phyloP scores from a whole-genome alignment of 1,140 invertebrate species.

The Caligus rogercresseyi region DNA sequence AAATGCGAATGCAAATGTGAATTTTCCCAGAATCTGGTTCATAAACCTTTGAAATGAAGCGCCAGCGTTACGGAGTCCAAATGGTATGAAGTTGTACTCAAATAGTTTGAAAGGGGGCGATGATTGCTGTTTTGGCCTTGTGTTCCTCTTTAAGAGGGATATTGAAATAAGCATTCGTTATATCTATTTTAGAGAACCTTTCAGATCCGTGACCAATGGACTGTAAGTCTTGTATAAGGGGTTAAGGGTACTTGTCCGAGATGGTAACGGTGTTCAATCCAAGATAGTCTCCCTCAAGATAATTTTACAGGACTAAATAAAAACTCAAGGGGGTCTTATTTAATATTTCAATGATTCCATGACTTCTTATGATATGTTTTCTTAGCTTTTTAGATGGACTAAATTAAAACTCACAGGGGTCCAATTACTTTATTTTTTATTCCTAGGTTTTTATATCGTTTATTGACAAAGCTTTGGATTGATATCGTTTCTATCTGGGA shows the following conservation, averaged over 20 bases:
- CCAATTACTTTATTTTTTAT: too few relatives aligned
- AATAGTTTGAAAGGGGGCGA: slow-evolving; percentile 20
- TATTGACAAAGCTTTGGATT: too few relatives aligned
- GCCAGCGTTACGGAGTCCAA: slow-evolving; percentile 20
- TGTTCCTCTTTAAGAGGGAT: slow-evolving; percentile 19
- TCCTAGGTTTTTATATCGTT: too few relatives aligned
- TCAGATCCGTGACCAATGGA: slow-evolving; percentile 12
- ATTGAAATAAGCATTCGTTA: slow-evolving; percentile 21
- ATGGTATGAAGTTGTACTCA: slow-evolving; percentile 22
- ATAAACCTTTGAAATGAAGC: slow-evolving; percentile 22
- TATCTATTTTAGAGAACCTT: slow-evolving; percentile 21
- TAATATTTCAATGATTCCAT: too few relatives aligned
- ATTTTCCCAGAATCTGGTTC: slow-evolving; percentile 6
- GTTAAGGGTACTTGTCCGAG: slow-evolving; percentile 24
- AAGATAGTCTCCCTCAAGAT: slow-evolving; percentile 26
- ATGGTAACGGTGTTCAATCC: slow-evolving; percentile 24
- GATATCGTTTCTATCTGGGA: too few relatives aligned
- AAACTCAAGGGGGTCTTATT: too few relatives aligned
- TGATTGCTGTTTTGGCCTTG: slow-evolving; percentile 24
- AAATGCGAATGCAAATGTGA: slow-evolving; percentile 23
- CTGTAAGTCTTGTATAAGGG: slow-evolving; percentile 23
- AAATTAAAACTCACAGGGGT: too few relatives aligned
- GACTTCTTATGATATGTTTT: too few relatives aligned
- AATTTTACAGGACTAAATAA: too few relatives aligned
- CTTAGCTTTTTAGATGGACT: too few relatives aligned